Base-by-base conservation (phyloP, 2,113 vertebrate species). In the Burhinus oedicnemus region DNA sequence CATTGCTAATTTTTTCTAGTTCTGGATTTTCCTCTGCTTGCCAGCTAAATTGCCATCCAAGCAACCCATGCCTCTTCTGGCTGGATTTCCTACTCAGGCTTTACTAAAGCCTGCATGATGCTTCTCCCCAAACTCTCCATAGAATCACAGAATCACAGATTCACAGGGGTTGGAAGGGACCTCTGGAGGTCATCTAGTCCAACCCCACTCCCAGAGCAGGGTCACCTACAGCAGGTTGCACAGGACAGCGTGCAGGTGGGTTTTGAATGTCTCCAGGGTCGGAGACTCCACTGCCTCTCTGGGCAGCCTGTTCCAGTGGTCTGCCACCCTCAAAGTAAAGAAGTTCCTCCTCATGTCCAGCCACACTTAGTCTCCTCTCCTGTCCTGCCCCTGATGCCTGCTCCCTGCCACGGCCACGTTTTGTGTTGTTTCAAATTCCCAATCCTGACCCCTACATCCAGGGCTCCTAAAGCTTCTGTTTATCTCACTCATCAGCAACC, bases 381-480 rank as follows among this genome's bases (percentile, higher is more conserved):
- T n/a, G 16, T 40, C 38, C 61, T 64, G 34, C 9, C 32, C 6
- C 27, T 66, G 21, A 25, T 62, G 16, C 71, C 49, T n/a, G 27
- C 30, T 86, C 45, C 21, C n/a, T 65, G 17, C 18, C 54, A 34
- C 0, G 0, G 27, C 11, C 29, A 12, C 1, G 1, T 54, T 91
- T 75, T 36, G 6, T 25, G 11, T 20, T 1, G 0, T 57, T 80
- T 74, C 38, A 62, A 25, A 44, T 54, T 79, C 40, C 22, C 42
- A 45, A 2, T 27, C 36, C 65, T 16, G 30, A 65, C 26, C 16
- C 17, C 30, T 54, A 3, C 11, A 23, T 55, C 47, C n/a, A 72
- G 38, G 30, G 13, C 12, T 82, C 64, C 36, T 77, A 18, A 61
- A 1, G 6, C 18, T 87, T 74, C 40, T 76, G 8, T 66, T 92